phyloP scores from a whole-genome alignment of 2,113 vertebrate genomes.

The Myrmophylax atrothorax region DNA sequence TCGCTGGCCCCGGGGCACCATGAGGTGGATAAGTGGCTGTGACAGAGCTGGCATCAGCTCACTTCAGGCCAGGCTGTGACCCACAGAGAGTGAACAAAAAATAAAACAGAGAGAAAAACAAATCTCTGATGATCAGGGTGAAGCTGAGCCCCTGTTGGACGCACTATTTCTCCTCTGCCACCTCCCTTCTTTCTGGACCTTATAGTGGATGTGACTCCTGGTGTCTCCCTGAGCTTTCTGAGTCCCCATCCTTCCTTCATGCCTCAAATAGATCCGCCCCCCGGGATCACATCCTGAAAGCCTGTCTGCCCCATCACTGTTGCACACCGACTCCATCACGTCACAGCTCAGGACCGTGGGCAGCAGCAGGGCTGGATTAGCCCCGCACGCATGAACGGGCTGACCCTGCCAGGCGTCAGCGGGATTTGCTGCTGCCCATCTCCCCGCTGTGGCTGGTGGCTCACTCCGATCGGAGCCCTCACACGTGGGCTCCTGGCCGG shows the following conservation, averaged over 20 bases:
- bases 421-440: neutral
- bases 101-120: neutral
- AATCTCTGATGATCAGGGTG: too few relatives aligned
- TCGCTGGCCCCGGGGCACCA: rapidly evolving
- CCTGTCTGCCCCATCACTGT: rapidly evolving
- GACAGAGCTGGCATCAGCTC: slow-evolving; percentile 46
- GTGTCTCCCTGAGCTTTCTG: neutral
- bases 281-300: neutral
- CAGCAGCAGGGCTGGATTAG: neutral
- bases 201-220: rapidly evolving
- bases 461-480: neutral
- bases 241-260: neutral
- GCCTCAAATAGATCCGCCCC: rapidly evolving
- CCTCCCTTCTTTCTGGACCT: neutral
- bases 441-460: rapidly evolving
- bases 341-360: neutral
- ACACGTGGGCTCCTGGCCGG: neutral
- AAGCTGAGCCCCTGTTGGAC: neutral
- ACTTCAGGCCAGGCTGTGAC: neutral
- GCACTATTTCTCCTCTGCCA: neutral
- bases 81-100: neutral
- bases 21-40: neutral
- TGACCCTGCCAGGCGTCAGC: neutral
- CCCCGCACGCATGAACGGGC: neutral
- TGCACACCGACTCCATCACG: rapidly evolving